A percentile compares a stretch with the other conserved stretches of the same genome.
Conservation (phyloP, 2,113 vertebrate genomes). For the Falcunculus frontatus region DNA sequence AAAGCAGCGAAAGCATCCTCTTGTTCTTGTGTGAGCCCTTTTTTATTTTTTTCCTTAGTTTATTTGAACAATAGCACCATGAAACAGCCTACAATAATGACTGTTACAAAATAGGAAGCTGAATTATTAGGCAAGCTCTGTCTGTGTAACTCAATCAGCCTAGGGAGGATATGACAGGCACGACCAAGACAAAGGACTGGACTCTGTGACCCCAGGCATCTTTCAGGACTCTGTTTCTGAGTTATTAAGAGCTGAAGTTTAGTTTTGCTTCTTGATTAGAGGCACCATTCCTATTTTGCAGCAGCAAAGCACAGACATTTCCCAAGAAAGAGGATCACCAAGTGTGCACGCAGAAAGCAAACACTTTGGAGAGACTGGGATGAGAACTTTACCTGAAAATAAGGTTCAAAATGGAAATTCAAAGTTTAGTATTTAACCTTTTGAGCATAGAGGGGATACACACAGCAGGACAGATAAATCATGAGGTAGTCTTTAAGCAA, state of each 20-base stretch:
- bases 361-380: neutral
- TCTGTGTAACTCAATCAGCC: slow-evolving; percentile 39
- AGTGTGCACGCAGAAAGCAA: neutral
- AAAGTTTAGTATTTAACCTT: neutral
- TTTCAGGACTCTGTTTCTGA: neutral
- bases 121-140: slow-evolving; percentile 53
- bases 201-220: slow-evolving; percentile 5
- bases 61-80: slow-evolving; percentile 42
- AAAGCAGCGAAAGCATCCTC: slow-evolving; percentile 27
- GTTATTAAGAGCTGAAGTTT: neutral
- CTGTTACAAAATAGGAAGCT: slow-evolving; percentile 64
- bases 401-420: neutral
- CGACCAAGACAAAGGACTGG: neutral
- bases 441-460: neutral
- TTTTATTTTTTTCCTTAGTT: neutral
- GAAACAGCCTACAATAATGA: slow-evolving; percentile 44
- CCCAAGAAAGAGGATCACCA: neutral
- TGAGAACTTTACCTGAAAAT: neutral
- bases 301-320: neutral
- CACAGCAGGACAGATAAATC: neutral
- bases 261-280: neutral
- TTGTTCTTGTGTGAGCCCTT: slow-evolving; percentile 10
- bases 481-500: neutral
- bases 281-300: neutral
- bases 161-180: slow-evolving; percentile 54